Base-by-base conservation (phyloP, 2,113 vertebrate species). In the Lycocorax pyrrhopterus region DNA sequence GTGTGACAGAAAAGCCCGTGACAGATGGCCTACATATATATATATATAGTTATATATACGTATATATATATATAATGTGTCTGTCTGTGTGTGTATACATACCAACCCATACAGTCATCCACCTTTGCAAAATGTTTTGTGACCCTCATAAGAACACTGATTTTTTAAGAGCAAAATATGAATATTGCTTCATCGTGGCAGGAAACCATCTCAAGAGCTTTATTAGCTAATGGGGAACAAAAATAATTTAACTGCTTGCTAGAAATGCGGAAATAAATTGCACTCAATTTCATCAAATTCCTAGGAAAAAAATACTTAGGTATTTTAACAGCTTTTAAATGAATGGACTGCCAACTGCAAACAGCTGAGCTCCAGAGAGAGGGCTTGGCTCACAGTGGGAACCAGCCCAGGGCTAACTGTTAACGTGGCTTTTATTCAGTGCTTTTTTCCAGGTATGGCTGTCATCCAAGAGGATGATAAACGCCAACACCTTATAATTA, bases 401-500 rank as follows among this genome's bases (percentile, higher is more conserved):
- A 41, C 15, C 44, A 84, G 94, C 95, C 91, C 89, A 67, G 77
- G 80, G 76, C 83, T 92, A 81, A 81, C 80, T 95, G 92, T 76
- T 93, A 86, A 92, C 1, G 1, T 84, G 83, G 59, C 56, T 90
- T 81, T 75, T 95, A 68, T 84, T 90, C 69, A 9, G n/a, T 77
- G 64, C 33, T 47, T 67, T 94, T 71, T 87, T 72, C 80, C 86
- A 92, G 89, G 89, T 94, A 96, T 3, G 27, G 80, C 77, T 95
- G 83, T 81, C 89, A 72, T 84, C 91, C 92, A 74, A 84, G 53
- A 69, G 66, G 55, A 90, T 69, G 88, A 90, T 88, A 62, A 94
- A 96, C 85, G 87, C 75, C 82, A 95, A 73, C 88, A 92, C 90
- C 85, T 94, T 77, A 43, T 90, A 86, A 95, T 96, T 96, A 94